Evolutionary conservation across 2,888 invertebrate genomes (phyloP).

Genomic region (Temnothorax ravouxi): DNA sequence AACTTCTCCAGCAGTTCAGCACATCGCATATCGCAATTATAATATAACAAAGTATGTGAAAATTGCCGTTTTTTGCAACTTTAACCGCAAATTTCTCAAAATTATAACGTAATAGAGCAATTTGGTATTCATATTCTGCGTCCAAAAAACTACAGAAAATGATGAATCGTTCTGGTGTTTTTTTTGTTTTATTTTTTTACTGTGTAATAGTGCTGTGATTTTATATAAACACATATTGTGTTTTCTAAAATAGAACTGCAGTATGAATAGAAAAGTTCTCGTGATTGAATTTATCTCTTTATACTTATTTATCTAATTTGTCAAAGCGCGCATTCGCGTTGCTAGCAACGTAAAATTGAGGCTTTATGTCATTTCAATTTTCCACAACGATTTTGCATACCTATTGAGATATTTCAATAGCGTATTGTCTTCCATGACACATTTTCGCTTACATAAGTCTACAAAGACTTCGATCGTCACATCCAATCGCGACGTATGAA

Average conservation of each 20-base stretch:
- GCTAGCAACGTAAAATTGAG: neutral
- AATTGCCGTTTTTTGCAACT: no score
- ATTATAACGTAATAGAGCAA: no score
- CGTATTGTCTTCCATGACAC: neutral
- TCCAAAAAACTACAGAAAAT: no score
- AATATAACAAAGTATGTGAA: no score
- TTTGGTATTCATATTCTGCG: no score
- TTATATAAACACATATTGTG: neutral
- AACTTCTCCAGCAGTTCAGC: no score
- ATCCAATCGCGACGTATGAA: conserved; percentile 34
- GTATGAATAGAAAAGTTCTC: neutral
- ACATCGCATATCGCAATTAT: no score
- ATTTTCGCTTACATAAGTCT: neutral
- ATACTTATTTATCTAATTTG: neutral
- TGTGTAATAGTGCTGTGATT: no score
- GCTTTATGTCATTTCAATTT: neutral
- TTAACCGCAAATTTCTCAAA: no score
- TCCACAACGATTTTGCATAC: neutral
- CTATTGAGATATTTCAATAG: neutral
- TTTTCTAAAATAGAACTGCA: neutral
- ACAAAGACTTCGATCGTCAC: conserved; percentile 17
- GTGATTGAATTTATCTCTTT: neutral
- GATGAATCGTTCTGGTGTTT: no score
- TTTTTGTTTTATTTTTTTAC: no score
- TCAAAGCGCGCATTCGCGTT: neutral